Evolutionary conservation across 2,113 vertebrate genomes (phyloP), one percentile per base, ranked within the genome.

Genomic region (Siniperca knerii): DNA sequence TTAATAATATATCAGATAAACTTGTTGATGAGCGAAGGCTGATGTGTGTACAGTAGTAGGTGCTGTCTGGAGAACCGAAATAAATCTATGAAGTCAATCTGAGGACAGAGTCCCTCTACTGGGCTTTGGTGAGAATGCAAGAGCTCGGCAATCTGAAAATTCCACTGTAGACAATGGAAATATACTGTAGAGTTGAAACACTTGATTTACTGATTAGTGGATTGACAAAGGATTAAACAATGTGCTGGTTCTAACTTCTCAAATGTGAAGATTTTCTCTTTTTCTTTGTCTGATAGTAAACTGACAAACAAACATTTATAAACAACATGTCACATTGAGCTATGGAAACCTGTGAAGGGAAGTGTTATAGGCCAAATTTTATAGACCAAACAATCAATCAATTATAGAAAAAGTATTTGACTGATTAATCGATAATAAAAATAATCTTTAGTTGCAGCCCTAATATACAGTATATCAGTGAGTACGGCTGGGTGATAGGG

Each of bases 61-160:
- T 29, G 37, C 33, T 83, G 74, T 69, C 35, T 78, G 71, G 61
- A 29, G 57, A 81, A 52, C n/a, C 73, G 77, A 74, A 81, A 61
- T 37, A 21, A 6, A 61, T 62, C 3, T 29, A 13, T 73, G 54
- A 33, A 69, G 35, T 72, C 50, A 37, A n/a, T 79, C 72, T 82
- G 79, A 81, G 67, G 75, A 78, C 67, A 91, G 84, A 61, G 65
- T 84, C 90, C 93, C 93, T 87, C 94, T 92, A 84, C 91, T 93
- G 94, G 92, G 18, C 77, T 61, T 33, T 62, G 23, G 25, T 61
- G 84, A 66, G 20, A 91, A 18, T 86, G 71, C 83, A 90, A 55
- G 60, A 86, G 33, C 7, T 40, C 35, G 8, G 1, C 25, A 66
- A 23, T 44, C 20, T 82, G 23, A 0, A 72, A 44, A n/a, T 62